Conservation (phyloP, 2,888 invertebrate genomes). For the Leptopilina drosophilae region DNA sequence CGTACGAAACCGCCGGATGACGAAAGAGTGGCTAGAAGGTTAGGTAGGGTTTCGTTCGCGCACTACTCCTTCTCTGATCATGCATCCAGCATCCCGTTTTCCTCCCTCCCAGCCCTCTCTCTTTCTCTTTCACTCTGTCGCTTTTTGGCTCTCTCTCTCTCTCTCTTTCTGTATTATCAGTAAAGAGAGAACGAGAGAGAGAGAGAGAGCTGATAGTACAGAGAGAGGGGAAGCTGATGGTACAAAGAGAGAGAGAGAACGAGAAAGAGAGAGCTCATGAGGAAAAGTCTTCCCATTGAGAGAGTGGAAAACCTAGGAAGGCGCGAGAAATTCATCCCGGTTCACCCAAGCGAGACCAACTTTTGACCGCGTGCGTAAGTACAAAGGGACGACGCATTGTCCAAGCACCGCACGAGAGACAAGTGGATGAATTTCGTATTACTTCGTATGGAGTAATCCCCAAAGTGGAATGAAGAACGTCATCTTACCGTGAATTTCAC, state of each 20-base stretch:
- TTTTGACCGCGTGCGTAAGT: no score
- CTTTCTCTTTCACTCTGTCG: no score
- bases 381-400: no score
- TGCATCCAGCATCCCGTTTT: constrained; percentile 41
- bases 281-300: background rate
- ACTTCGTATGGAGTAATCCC: no score
- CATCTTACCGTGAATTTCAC: no score
- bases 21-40: constrained; percentile 54
- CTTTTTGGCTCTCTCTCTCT: no score
- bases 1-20: constrained; percentile 52
- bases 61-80: constrained; percentile 27
- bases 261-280: no score
- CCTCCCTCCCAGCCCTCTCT: background rate
- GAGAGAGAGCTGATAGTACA: background rate
- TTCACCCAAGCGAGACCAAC: background rate
- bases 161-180: no score
- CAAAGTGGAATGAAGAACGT: no score
- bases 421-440: no score
- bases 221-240: background rate
- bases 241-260: no score
- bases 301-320: background rate
- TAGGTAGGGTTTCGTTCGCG: constrained; percentile 44
- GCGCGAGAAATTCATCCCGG: background rate
- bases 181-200: background rate
- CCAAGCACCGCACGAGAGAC: no score